Percentiles rank a stretch among this genome's conserved stretches.
Evolutionary conservation across 2,888 invertebrate genomes (phyloP).

Genomic region (Meteorus cinctellus): DNA sequence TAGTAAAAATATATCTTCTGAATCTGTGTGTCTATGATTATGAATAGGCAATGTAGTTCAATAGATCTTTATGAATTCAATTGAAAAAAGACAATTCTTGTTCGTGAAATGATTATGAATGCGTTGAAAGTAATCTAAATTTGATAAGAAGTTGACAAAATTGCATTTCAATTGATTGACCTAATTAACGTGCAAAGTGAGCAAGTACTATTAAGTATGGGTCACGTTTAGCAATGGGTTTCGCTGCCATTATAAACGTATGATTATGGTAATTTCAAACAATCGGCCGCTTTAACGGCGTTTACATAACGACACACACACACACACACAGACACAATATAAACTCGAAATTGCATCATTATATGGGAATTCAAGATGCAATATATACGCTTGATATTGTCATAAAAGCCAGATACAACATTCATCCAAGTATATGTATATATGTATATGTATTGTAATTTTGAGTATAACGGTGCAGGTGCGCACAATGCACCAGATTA

Average conservation of each 20-base stretch:
- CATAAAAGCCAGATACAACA: slow-evolving; percentile 26
- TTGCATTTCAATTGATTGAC: slow-evolving; percentile 20
- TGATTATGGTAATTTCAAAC: slow-evolving; percentile 48
- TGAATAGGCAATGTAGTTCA: background rate
- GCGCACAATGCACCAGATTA: slow-evolving; percentile 21
- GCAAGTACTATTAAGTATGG: background rate
- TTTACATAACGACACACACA: slow-evolving; percentile 31
- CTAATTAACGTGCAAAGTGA: slow-evolving; percentile 25
- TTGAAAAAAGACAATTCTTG: background rate
- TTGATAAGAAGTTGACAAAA: background rate
- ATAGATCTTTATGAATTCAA: background rate
- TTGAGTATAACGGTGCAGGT: slow-evolving; percentile 10
- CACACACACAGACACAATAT: background rate
- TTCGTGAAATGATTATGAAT: no score
- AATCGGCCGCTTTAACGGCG: slow-evolving; percentile 42
- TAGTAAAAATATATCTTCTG: background rate
- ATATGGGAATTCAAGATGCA: slow-evolving; percentile 22
- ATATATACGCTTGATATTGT: slow-evolving; percentile 18
- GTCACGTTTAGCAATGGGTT: background rate
- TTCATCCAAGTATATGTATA: background rate
- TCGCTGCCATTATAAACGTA: background rate
- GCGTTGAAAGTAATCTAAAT: no score
- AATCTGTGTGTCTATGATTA: background rate
- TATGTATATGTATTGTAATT: slow-evolving; percentile 8
- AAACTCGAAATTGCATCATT: slow-evolving; percentile 46